Evolutionary conservation across 2,113 vertebrate genomes (phyloP), one percentile per base, ranked within the genome.

Genomic region (Danio rerio): DNA sequence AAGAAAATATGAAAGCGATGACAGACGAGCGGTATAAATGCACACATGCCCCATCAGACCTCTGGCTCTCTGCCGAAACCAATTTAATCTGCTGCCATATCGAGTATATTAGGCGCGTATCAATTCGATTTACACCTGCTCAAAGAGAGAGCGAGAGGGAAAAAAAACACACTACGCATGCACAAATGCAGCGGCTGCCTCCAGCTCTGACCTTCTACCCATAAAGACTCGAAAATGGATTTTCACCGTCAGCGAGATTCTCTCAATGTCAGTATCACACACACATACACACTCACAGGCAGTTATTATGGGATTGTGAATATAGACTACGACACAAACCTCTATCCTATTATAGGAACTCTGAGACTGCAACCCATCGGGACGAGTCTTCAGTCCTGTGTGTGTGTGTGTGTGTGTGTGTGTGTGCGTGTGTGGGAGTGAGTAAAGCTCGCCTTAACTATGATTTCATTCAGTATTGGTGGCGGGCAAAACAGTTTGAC

Each of bases 301-400:
- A 59, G 81, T 52, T 78, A 81, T 85, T 78, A 85, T 52, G 42
- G 73, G 83, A 71, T 45, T 56, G 56, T 81, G 80, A 78, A 78
- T 72, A 76, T 49, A 63, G 18, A 18, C 73, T 40, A 45, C 40
- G 77, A 56, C 50, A 43, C 47, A 71, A 53, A 42, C 72, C 80
- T 42, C 66, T n/a, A 63, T 86, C 78, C 78, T n/a, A 82, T 87
- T 84, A 80, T 66, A 73, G 81, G 58, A 31, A 16, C 76, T 80
- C 40, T 70, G 76, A 81, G 79, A 77, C 73, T 18, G 12, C 65
- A 65, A 77, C 81, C 66, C 58, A 49, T 52, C 55, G 21, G 49
- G 47, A 62, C 20, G 43, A 20, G 78, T 52, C 52, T 56, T 40
- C 59, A 11, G n/a, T 31, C n/a, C 6, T 65, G 21, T 63, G 45